Conservation (phyloP, 2,797 vertebrate genomes). For the Rhabdomys pumilio region DNA sequence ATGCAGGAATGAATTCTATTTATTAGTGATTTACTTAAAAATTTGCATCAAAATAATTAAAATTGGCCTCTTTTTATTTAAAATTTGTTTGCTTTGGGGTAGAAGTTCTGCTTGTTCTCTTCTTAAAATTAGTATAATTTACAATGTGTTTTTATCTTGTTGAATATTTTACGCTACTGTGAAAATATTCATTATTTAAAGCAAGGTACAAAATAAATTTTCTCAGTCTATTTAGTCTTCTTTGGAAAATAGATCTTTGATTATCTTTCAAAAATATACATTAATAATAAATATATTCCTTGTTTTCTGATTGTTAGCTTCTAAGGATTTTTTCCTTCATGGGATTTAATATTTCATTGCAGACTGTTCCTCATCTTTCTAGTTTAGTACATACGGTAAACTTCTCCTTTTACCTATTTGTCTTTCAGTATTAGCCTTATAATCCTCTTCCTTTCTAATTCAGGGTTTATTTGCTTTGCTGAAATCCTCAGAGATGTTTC, state of each 20-base stretch:
- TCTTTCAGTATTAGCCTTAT: neutral
- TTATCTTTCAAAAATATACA: neutral
- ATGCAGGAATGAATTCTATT: neutral
- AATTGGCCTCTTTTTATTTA: constrained; percentile 25
- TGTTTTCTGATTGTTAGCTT: neutral
- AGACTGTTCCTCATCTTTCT: neutral
- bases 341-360: neutral
- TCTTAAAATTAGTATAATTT: constrained; percentile 3
- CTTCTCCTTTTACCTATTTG: neutral
- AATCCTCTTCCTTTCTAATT: neutral
- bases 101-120: neutral
- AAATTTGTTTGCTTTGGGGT: constrained; percentile 22
- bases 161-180: constrained; percentile 36
- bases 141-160: neutral
- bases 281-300: neutral
- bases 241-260: neutral
- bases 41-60: constrained; percentile 22
- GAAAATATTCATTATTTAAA: constrained; percentile 23
- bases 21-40: neutral
- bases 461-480: neutral
- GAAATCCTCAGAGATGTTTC: constrained; percentile 4
- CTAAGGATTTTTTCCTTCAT: neutral
- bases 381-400: neutral
- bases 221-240: neutral
- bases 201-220: constrained; percentile 3